These are phyloP conservation scores for Holothuria glaberrima DNA, from an alignment of 35 echinoderm and acorn worm genomes.

Conservation along the genomic window DNA sequence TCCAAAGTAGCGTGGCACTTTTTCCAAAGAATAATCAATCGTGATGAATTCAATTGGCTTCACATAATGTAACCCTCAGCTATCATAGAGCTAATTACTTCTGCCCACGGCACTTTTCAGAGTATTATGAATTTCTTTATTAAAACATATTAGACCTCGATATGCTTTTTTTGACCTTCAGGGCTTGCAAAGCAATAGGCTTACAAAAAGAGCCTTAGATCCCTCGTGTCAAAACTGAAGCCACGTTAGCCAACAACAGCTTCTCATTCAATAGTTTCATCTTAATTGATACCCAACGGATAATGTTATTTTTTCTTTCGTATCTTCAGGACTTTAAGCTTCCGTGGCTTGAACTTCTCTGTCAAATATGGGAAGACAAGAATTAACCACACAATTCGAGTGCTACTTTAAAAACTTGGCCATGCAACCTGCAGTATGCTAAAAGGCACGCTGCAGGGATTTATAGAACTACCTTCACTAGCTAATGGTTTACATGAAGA, in stretches of 20 bases:
- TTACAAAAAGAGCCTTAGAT: conserved; percentile 2
- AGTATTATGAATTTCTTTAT: conserved; percentile 43
- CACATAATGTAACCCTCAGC: conserved; percentile 29
- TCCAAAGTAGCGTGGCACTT: neutral
- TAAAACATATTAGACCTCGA: conserved; percentile 13
- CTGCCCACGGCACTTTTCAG: conserved; percentile 14
- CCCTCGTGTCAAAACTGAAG: conserved; percentile 8
- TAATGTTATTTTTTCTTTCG: conserved; percentile 35
- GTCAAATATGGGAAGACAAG: too few species aligned
- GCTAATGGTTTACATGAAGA: too few species aligned
- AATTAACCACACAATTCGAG: too few species aligned
- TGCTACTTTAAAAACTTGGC: too few species aligned
- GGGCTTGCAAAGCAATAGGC: too few species aligned
- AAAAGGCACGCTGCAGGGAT: too few species aligned
- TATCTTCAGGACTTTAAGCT: conserved; percentile 30
- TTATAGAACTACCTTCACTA: too few species aligned
- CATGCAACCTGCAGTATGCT: too few species aligned
- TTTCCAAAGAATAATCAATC: conserved; percentile 24
- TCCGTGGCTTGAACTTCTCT: neutral
- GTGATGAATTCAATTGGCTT: conserved; percentile 31
- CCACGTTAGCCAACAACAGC: neutral
- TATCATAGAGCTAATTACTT: conserved; percentile 22
- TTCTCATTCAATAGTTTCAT: neutral
- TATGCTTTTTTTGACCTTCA: too few species aligned
- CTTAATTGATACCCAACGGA: conserved; percentile 50